Base-by-base conservation (phyloP, 2,113 vertebrate species). In the Lontra canadensis region DNA sequence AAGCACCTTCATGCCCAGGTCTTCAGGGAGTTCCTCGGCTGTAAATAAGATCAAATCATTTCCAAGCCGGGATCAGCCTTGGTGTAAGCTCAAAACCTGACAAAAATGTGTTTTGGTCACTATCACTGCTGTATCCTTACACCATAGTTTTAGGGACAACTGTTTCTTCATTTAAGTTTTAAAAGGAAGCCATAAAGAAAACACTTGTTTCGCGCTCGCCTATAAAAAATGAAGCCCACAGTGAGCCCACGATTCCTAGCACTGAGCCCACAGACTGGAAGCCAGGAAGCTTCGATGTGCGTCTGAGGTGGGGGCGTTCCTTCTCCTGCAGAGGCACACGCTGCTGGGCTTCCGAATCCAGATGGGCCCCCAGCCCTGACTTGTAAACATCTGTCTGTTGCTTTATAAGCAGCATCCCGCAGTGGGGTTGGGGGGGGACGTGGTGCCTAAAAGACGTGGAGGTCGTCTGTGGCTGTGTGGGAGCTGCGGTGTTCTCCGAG, bases 241-340 rank as follows among this genome's bases (percentile, higher is more conserved):
- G 2, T 18, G 78, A 88, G 57, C n/a, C 74, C 31, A 57, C 4
- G 34, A 15, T 36, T 81, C 13, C 76, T 13, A 29, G 61, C 42
- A 4, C 0, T 6, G 52, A 61, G 34, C 88, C 36, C 31, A 0
- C 14, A 52, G 10, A 55, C 20, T 15, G 23, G 29, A 34, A 59
- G 63, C 4, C 21, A n/a, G 6, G 23, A 15, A 1, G 7, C 0
- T 2, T 78, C 55, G 69, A 5, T 7, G 17, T 6, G 1, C 6
- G 3, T 36, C 49, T 15, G 49, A 42, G 0, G 20, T 6, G 13
- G 34, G 4, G 1, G 9, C 8, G 39, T 6, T n/a, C 5, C 80
- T 42, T 15, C 2, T 23, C 49, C 31, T 21, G 65, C 36, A 36
- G 8, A 3, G 1, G 7, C 34, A 3, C 15, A 15, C 4, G 0